Base-by-base conservation (phyloP, 2,113 vertebrate species). In the Solea solea region DNA sequence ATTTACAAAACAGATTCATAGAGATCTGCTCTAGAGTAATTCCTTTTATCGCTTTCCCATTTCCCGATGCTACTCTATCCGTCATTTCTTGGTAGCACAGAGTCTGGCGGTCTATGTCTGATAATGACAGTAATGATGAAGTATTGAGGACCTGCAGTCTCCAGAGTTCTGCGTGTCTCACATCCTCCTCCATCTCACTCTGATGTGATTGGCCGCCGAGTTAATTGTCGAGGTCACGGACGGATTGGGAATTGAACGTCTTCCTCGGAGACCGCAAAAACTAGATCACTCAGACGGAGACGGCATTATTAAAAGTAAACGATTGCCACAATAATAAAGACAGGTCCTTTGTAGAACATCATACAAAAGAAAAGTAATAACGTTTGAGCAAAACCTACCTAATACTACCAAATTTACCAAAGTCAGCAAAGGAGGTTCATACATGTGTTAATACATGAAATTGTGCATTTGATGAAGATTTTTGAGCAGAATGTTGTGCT, bases 101-200 rank as follows among this genome's bases (percentile, higher is more conserved):
- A 16, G 53, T 73, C 59, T 73, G 62, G 45, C 64, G 62, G 53
- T 71, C 62, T 64, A 34, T 27, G 75, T 76, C 75, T 80, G 69
- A 69, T 83, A 60, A 80, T 75, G 84, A 74, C 51, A 71, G 80
- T 55, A 52, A 76, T 68, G 76, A 84, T 84, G 81, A 88, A 81
- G 80, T 86, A 90, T 84, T 79, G 81, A 84, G 86, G 90, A 86
- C 81, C 86, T 80, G 74, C 8, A 60, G 81, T 88, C 86, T 88
- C 85, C 64, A 80, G 88, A 87, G 86, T 53, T 87, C 83, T 81
- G 62, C 57, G 77, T 44, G 74, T 64, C 84, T 89, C 82, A 76
- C 56, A 76, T 86, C 69, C 78, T 71, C 81, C 73, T 76, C 68
- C 79, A 25, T 73, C 74, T 64, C 59, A 39, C 81, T 83, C 58